Evolutionary conservation across 1,140 invertebrate genomes (phyloP), one percentile per base, ranked within the genome.

Genomic region (Onthophagus taurus): DNA sequence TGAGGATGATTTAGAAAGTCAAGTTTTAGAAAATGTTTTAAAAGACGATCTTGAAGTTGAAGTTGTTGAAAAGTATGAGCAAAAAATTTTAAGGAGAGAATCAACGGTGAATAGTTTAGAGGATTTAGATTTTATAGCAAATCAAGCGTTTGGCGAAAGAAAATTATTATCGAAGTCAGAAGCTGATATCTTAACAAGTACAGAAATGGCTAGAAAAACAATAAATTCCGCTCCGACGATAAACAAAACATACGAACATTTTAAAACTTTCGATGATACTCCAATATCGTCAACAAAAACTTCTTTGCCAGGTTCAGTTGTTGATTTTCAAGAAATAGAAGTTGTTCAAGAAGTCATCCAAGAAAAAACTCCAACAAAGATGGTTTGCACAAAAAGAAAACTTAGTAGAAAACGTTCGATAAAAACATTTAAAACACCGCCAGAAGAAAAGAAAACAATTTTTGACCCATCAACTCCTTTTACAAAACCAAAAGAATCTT

Each of bases 401-500:
- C 21, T 41, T 8, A 41, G 38, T 14, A 41, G 38, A 12, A 41
- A 41, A 29, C 13, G 38, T 4, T 41, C 38, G 4, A 26, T 21
- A 21, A 41, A 24, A 29, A 41, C 23, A 24, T 16, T 24, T 16
- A 41, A 11, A 41, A 41, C n/a, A 5, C 7, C 6, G n/a, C 6
- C 23, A n/a, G 23, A 26, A 26, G 38, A 31, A 13, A 43, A 21
- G 9, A 45, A 39, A 17, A 4, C 14, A 8, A 21, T 41, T 14
- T 21, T 23, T 7, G 35, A 21, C 8, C 7, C 5, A 14, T 2
- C 17, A 13, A 30, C 49, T 35, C 56, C 60, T 1, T 68, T 68
- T 21, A 75, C 73, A 4, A 79, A 80, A 53, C 74, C 78, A 1
- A 75, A 77, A 23, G 74, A 75, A n/a, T 72, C 72, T 4, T 54